These are phyloP conservation scores for Streptopelia turtur DNA, from an alignment of 2,797 vertebrate genomes.

Conservation along the genomic window DNA sequence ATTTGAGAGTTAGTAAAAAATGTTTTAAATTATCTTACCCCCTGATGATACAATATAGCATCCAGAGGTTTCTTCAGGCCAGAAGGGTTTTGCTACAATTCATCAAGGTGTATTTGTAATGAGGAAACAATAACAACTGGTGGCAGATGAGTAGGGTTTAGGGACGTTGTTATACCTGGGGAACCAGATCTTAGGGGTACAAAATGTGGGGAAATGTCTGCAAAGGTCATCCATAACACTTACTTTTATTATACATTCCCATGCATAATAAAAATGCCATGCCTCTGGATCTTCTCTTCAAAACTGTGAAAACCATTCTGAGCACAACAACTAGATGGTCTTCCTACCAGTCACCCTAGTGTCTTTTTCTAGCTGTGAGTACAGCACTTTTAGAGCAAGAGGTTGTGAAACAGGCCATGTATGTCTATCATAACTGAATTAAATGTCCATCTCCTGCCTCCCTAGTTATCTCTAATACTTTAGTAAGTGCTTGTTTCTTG, in stretches of 20 bases:
- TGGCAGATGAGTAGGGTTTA: background rate
- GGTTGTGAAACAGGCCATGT: background rate
- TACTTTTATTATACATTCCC: background rate
- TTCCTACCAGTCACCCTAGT: background rate
- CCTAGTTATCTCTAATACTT: background rate
- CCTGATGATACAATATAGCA: background rate
- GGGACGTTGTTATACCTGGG: too few relatives aligned
- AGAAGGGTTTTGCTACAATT: background rate
- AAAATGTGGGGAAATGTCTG: background rate
- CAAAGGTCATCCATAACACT: background rate
- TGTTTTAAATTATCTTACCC: background rate
- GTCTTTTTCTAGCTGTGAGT: background rate
- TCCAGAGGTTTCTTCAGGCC: background rate
- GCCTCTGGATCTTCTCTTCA: background rate
- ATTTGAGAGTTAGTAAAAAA: background rate
- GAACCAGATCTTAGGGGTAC: background rate
- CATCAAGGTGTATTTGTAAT: background rate
- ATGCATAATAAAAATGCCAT: too few relatives aligned
- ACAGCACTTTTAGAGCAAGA: background rate
- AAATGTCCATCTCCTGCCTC: background rate
- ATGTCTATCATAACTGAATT: background rate
- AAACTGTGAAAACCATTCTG: background rate
- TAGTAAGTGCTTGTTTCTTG: background rate
- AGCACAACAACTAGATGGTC: background rate
- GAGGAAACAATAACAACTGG: background rate